phyloP scores from a whole-genome alignment of 2,888 invertebrate genomes.

The Thecocarcelia acutangulata region DNA sequence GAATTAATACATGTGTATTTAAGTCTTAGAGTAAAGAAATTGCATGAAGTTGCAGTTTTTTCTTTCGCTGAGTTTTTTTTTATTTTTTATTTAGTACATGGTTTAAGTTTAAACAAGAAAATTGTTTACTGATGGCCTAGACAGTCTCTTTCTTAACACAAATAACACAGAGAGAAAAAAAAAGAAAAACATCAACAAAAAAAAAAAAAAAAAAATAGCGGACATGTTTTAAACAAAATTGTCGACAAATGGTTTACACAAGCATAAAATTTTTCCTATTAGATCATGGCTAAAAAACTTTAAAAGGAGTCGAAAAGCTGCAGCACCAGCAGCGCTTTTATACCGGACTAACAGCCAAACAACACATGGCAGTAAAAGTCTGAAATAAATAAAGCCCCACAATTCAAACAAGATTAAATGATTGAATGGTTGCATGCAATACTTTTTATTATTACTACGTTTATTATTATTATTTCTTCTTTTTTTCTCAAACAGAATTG shows the following conservation, averaged over 20 bases:
- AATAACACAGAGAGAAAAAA: slow-evolving; percentile 6
- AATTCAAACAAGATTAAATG: slow-evolving; percentile 75
- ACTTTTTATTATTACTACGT: slow-evolving; percentile 52
- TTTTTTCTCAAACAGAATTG: slow-evolving; percentile 53
- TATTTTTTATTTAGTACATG: slow-evolving; percentile 42
- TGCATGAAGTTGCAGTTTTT: slow-evolving; percentile 51
- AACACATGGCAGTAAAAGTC: slow-evolving; percentile 42
- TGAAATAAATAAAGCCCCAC: slow-evolving; percentile 36
- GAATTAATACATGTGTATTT: slow-evolving; percentile 57
- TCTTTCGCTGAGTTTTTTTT: not conserved
- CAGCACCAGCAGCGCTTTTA: slow-evolving; percentile 35
- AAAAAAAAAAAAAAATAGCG: slow-evolving; percentile 47
- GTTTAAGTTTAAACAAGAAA: slow-evolving; percentile 61
- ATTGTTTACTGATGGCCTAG: slow-evolving; percentile 67
- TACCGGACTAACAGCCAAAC: not conserved
- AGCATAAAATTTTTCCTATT: slow-evolving; percentile 76
- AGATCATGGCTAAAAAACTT: slow-evolving; percentile 58
- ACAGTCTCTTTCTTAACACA: slow-evolving; percentile 50
- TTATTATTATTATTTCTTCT: slow-evolving; percentile 1
- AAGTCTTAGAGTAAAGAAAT: slow-evolving; percentile 58
- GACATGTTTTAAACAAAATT: slow-evolving; percentile 78
- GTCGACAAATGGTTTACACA: slow-evolving; percentile 81
- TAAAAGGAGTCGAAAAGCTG: slow-evolving; percentile 40
- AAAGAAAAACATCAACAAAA: slow-evolving; percentile 26
- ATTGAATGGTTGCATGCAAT: slow-evolving; percentile 72